Conservation (phyloP, 2,888 invertebrate species). For the Agelastica alni region DNA sequence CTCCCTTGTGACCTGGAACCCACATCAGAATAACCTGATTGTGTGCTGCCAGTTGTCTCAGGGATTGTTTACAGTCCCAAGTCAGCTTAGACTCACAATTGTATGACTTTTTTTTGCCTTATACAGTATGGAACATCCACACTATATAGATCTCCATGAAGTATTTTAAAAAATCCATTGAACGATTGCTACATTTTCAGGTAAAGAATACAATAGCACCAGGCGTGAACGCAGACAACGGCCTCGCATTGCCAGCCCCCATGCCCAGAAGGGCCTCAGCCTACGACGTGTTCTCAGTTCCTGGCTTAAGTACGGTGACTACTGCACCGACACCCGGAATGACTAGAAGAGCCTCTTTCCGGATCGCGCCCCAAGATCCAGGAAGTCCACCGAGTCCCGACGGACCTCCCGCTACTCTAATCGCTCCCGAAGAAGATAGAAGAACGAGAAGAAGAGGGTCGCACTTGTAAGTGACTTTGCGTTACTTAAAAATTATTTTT, state of each 20-base stretch:
- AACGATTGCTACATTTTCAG: no score
- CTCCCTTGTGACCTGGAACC: no score
- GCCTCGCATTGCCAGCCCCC: constrained; percentile 70
- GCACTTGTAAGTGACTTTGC: constrained; percentile 71
- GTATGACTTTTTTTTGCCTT: no score
- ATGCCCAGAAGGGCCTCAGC: constrained; percentile 83
- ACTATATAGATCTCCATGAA: no score
- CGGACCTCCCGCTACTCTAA: constrained; percentile 32
- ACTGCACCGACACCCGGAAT: constrained; percentile 45
- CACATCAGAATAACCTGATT: no score
- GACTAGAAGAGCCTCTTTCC: constrained; percentile 63
- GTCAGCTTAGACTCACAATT: no score
- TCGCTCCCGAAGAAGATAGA: constrained; percentile 63
- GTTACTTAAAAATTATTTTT: neutral
- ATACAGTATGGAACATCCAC: no score
- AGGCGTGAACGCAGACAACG: constrained; percentile 55
- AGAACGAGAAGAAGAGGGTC: constrained; percentile 79
- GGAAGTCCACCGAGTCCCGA: constrained; percentile 62
- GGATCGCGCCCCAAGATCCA: constrained; percentile 63
- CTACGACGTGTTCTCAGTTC: constrained; percentile 80
- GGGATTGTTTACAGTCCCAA: no score
- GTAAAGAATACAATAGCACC: constrained; percentile 25
- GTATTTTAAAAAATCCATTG: no score
- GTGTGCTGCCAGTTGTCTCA: no score
- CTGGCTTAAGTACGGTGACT: constrained; percentile 59